These are phyloP conservation scores for Scaptomyza pallida DNA, from an alignment of 1,140 invertebrate species.

Conservation along the genomic window DNA sequence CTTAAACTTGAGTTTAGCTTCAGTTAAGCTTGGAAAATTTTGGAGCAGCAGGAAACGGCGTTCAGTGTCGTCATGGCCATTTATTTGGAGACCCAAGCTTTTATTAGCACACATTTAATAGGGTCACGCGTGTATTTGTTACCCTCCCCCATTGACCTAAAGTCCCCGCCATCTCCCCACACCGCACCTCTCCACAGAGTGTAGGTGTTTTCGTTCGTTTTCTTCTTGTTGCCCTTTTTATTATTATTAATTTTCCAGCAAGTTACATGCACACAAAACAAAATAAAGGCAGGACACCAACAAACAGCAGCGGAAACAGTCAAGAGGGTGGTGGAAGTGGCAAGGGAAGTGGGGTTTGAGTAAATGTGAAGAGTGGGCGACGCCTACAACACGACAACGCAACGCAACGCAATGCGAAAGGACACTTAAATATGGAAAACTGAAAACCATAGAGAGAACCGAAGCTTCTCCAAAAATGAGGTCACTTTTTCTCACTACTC, in stretches of 20 bases:
- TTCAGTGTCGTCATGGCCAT: slow-evolving; percentile 52
- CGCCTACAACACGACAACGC: slow-evolving; percentile 39
- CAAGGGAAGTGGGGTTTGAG: slow-evolving; percentile 16
- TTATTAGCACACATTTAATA: slow-evolving; percentile 83
- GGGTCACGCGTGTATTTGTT: slow-evolving; percentile 75
- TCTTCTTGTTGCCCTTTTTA: slow-evolving; percentile 61
- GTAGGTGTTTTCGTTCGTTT: slow-evolving; percentile 60
- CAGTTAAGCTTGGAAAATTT: slow-evolving; percentile 43
- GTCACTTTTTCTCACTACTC: slow-evolving; percentile 54
- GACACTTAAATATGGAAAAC: slow-evolving; percentile 76
- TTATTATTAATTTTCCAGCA: slow-evolving; percentile 82
- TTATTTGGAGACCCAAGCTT: slow-evolving; percentile 61
- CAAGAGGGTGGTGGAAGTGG: slow-evolving; percentile 4
- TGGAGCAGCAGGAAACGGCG: slow-evolving; percentile 5
- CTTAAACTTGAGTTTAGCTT: slow-evolving; percentile 33
- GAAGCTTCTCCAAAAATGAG: slow-evolving; percentile 61
- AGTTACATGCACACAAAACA: slow-evolving; percentile 76
- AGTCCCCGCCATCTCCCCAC: not conserved
- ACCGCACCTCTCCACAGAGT: not conserved
- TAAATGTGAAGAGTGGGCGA: slow-evolving; percentile 38
- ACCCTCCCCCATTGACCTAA: slow-evolving; percentile 30
- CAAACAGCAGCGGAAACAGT: slow-evolving; percentile 29
- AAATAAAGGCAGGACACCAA: slow-evolving; percentile 67
- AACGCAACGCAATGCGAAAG: slow-evolving; percentile 61
- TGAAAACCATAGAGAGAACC: slow-evolving; percentile 40